Conservation (phyloP, 2,888 invertebrate species). For the Strigamia maritima region DNA sequence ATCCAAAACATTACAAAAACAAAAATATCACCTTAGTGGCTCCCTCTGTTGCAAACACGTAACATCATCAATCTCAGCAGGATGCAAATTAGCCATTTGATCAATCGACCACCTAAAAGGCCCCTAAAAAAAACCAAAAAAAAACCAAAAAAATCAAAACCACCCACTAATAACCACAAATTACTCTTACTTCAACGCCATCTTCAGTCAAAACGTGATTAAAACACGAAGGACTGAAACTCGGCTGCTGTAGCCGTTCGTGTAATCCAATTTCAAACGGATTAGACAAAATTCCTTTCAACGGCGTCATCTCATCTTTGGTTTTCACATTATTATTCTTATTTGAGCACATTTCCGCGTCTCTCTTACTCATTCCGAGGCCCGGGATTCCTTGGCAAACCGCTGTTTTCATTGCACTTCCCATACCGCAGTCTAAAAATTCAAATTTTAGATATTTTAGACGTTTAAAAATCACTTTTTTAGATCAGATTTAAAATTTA, state of each 20-base stretch:
- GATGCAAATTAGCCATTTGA: slow-evolving; percentile 1
- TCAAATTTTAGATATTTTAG: background rate
- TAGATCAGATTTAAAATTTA: background rate
- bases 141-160: background rate
- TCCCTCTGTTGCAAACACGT: background rate
- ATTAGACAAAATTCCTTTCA: background rate
- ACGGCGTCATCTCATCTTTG: background rate
- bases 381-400: background rate
- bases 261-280: background rate
- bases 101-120: slow-evolving; percentile 10
- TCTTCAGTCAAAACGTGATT: background rate
- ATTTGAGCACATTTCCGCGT: background rate
- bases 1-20: background rate
- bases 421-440: background rate
- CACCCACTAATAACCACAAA: background rate
- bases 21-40: background rate
- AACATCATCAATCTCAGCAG: background rate
- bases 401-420: background rate
- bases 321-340: background rate
- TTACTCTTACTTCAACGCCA: background rate
- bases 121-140: background rate
- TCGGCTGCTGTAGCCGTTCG: background rate
- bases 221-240: background rate
- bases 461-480: too few species aligned
- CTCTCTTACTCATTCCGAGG: background rate